These are phyloP conservation scores for Larimichthys polyactis DNA, from an alignment of 2,113 vertebrate species.

Conservation along the genomic window DNA sequence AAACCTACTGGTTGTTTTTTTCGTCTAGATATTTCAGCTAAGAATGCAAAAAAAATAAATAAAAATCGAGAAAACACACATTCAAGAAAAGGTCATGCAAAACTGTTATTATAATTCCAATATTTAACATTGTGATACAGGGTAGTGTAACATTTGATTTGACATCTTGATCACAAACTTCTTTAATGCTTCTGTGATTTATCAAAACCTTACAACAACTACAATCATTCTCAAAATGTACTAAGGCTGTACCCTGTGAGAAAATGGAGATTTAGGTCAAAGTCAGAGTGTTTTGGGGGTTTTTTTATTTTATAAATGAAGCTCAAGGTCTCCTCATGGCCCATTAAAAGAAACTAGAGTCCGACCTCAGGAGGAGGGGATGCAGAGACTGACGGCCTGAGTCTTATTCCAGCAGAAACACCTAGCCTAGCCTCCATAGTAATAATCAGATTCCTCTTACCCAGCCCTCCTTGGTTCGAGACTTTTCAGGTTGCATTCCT, in stretches of 20 bases:
- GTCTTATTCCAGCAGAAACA: constrained; percentile 48
- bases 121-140: background rate
- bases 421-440: constrained; percentile 33
- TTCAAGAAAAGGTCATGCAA: background rate
- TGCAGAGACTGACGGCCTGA: background rate
- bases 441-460: constrained; percentile 84
- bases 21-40: background rate
- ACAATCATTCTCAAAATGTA: constrained; percentile 9
- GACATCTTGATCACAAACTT: constrained; percentile 5
- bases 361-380: constrained; percentile 28
- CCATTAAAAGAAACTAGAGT: constrained; percentile 18
- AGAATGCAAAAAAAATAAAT: background rate
- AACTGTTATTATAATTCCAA: background rate
- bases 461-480: constrained; percentile 96
- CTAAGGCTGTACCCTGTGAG: background rate
- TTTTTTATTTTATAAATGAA: constrained; percentile 38
- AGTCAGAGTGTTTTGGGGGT: constrained; percentile 29
- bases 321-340: constrained; percentile 26
- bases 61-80: background rate
- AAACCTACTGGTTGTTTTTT: background rate
- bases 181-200: constrained; percentile 23
- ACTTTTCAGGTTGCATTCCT: constrained; percentile 98
- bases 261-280: constrained; percentile 20
- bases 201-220: constrained; percentile 28
- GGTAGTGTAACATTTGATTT: too few species aligned